These are phyloP conservation scores for Nematopogon swammerdamellus DNA, from an alignment of 2,888 invertebrate species.

Conservation along the genomic window DNA sequence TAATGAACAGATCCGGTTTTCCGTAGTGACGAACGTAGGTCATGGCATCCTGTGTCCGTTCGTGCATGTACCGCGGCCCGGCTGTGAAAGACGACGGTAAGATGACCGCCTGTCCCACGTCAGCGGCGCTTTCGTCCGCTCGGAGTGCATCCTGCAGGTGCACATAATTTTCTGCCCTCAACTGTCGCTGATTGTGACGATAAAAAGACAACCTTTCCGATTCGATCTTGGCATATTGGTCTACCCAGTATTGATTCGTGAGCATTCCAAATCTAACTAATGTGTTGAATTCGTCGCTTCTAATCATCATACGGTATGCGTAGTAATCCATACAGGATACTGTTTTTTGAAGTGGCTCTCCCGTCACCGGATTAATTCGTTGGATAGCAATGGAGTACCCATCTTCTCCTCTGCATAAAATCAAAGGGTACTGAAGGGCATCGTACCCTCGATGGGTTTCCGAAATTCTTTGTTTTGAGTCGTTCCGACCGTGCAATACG, in stretches of 20 bases:
- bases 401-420: too few species aligned
- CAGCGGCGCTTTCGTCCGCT: neutral
- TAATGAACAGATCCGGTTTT: neutral
- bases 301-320: conserved; percentile 8
- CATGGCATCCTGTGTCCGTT: too few species aligned
- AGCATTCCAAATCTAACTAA: conserved; percentile 17
- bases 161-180: conserved; percentile 8
- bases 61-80: conserved; percentile 17
- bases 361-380: too few species aligned
- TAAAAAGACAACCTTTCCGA: conserved; percentile 7
- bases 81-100: conserved; percentile 15
- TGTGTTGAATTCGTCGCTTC: conserved; percentile 5
- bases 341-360: conserved; percentile 2
- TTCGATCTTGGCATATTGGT: conserved; percentile 11
- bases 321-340: conserved; percentile 9
- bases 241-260: too few species aligned
- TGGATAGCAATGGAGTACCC: too few species aligned
- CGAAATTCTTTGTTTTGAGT: conserved; percentile 12
- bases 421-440: conserved; percentile 19
- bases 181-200: conserved; percentile 6
- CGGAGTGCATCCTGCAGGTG: conserved; percentile 7
- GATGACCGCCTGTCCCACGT: conserved; percentile 10
- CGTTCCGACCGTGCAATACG: conserved; percentile 15
- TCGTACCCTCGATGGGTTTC: conserved; percentile 18
- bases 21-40: conserved; percentile 10